Conservation (phyloP, 2,888 invertebrate species). For the Parasteatoda lunata region DNA sequence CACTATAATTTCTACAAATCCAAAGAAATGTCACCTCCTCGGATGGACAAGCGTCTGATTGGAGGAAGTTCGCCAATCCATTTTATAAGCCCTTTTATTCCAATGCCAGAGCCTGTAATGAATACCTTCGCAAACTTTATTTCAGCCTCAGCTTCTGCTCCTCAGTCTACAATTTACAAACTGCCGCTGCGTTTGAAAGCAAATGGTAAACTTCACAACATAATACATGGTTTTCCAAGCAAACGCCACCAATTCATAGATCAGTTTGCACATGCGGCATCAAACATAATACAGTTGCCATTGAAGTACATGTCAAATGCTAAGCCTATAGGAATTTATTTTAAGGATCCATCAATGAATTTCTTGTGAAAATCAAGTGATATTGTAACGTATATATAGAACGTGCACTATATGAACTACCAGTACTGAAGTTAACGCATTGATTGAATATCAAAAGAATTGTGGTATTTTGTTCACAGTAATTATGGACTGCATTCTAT, state of each 20-base stretch:
- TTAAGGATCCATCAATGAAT: slow-evolving; percentile 53
- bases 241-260: slow-evolving; percentile 33
- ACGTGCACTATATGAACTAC: too few relatives aligned
- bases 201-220: slow-evolving; percentile 57
- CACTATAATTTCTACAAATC: slow-evolving; percentile 13
- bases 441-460: too few relatives aligned
- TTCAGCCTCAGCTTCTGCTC: neutral
- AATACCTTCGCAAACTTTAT: slow-evolving; percentile 22
- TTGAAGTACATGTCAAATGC: slow-evolving; percentile 63
- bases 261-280: slow-evolving; percentile 32
- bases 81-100: slow-evolving; percentile 49
- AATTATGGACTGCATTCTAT: too few relatives aligned
- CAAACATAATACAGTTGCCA: slow-evolving; percentile 59
- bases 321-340: slow-evolving; percentile 56
- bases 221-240: slow-evolving; percentile 13
- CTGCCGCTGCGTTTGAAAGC: slow-evolving; percentile 52
- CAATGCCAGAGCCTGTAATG: neutral
- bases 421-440: too few relatives aligned
- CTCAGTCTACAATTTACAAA: slow-evolving; percentile 47
- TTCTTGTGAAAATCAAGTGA: slow-evolving; percentile 8
- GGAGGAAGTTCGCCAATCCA: slow-evolving; percentile 51
- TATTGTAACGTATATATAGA: neutral
- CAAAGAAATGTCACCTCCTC: neutral
- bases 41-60: slow-evolving; percentile 22
- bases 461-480: too few relatives aligned